Evolutionary conservation across 2,888 invertebrate genomes (phyloP).

Genomic region (Lasioglossum marginatum): DNA sequence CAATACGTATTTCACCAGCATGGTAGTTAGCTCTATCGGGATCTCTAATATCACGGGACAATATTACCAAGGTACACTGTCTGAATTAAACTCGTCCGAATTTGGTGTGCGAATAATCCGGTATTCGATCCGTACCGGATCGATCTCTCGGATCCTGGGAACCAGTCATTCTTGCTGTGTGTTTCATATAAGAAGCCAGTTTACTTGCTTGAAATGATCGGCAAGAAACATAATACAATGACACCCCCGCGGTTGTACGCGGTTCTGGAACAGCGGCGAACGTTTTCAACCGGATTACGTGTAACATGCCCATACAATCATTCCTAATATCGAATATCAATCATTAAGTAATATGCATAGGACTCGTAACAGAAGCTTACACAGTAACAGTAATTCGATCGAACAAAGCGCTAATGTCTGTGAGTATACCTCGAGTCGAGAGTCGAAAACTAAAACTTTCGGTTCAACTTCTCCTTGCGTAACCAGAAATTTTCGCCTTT

Average conservation of each 20-base stretch:
- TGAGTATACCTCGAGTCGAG: background rate
- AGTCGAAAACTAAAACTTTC: background rate
- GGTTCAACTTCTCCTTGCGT: no score
- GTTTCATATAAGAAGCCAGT: constrained; percentile 8
- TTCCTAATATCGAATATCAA: constrained; percentile 3
- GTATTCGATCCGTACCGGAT: background rate
- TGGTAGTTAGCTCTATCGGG: constrained; percentile 10
- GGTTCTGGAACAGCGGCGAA: background rate
- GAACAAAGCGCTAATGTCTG: background rate
- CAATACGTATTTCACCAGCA: background rate
- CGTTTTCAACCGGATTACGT: background rate
- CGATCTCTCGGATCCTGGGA: background rate
- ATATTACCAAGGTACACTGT: background rate
- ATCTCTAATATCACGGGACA: background rate
- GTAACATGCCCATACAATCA: constrained; percentile 8
- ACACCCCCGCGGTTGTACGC: constrained; percentile 17
- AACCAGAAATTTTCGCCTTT: no score
- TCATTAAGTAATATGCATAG: background rate
- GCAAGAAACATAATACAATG: background rate
- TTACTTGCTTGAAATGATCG: constrained; percentile 3
- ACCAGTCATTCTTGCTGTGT: constrained; percentile 1
- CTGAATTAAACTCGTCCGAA: background rate
- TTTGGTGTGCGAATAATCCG: background rate
- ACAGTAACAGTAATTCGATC: background rate
- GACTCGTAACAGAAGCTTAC: background rate